Percentiles rank a stretch among this genome's conserved stretches.
phyloP scores from a whole-genome alignment of 1,140 invertebrate genomes.

The Dinothrombium tinctorium region DNA sequence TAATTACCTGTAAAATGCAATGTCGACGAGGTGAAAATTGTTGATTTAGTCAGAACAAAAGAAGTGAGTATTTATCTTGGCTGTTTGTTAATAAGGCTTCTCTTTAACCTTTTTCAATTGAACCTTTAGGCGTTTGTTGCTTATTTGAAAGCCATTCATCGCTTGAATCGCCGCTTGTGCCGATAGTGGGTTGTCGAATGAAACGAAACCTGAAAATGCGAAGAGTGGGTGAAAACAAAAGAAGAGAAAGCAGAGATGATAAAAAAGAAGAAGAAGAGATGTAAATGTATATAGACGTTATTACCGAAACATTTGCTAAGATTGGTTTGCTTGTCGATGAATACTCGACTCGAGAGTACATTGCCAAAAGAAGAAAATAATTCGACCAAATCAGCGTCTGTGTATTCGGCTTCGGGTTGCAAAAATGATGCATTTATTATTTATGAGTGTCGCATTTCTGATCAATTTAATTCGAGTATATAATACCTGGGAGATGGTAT shows the following conservation, averaged over 20 bases:
- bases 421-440: background rate
- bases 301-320: constrained; percentile 90
- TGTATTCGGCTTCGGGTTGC: constrained; percentile 41
- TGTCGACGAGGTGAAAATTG: no score
- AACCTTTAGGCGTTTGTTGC: constrained; percentile 88
- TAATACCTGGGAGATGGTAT: constrained; percentile 15
- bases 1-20: no score
- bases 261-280: background rate
- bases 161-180: constrained; percentile 83
- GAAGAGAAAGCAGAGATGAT: background rate
- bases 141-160: constrained; percentile 94
- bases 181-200: constrained; percentile 74
- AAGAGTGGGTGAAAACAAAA: background rate
- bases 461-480: background rate
- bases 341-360: constrained; percentile 94
- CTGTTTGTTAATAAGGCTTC: constrained; percentile 21
- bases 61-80: no score
- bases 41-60: no score
- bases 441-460: background rate
- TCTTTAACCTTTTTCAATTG: constrained; percentile 90
- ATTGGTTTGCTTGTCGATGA: constrained; percentile 96
- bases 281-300: background rate
- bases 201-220: constrained; percentile 49
- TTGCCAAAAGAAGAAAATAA: constrained; percentile 88
- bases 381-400: constrained; percentile 71